Conservation (phyloP, 1,140 invertebrate species). For the Drosophila santomea region DNA sequence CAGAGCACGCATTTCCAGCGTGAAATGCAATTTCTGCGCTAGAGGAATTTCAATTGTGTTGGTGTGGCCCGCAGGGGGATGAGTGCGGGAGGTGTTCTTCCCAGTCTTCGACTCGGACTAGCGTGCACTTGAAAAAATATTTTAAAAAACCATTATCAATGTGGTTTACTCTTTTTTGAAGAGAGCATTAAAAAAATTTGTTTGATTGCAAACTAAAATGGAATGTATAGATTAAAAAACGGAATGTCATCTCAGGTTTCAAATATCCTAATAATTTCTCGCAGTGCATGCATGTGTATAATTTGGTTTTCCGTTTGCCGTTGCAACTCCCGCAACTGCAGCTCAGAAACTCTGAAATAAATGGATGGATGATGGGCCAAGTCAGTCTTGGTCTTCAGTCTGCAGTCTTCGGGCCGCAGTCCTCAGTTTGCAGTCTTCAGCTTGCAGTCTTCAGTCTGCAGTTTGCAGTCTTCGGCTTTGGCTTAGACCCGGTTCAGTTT, state of each 20-base stretch:
- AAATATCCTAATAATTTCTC: neutral
- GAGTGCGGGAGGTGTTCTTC: conserved; percentile 19
- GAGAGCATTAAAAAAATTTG: no score
- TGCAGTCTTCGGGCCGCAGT: conserved; percentile 11
- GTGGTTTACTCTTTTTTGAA: neutral
- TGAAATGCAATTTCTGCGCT: conserved; percentile 84
- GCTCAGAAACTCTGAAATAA: conserved; percentile 34
- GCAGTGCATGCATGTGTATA: conserved; percentile 41
- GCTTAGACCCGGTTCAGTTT: conserved; percentile 58
- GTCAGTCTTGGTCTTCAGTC: conserved; percentile 44
- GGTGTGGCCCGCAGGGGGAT: conserved; percentile 55
- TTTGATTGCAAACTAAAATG: neutral
- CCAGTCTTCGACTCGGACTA: conserved; percentile 4
- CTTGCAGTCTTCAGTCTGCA: conserved; percentile 5
- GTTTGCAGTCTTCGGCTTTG: conserved; percentile 8
- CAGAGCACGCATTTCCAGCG: conserved; percentile 85
- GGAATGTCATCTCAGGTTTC: fast-evolving
- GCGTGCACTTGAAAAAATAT: conserved; percentile 4
- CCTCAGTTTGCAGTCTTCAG: conserved; percentile 1
- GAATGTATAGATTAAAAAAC: neutral
- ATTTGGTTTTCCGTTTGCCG: conserved; percentile 31
- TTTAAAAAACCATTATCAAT: no score
- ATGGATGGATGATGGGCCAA: conserved; percentile 47
- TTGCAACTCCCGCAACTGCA: conserved; percentile 41
- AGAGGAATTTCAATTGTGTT: conserved; percentile 84